Conservation (phyloP, 2,888 invertebrate genomes). For the Parthenolecanium corni region DNA sequence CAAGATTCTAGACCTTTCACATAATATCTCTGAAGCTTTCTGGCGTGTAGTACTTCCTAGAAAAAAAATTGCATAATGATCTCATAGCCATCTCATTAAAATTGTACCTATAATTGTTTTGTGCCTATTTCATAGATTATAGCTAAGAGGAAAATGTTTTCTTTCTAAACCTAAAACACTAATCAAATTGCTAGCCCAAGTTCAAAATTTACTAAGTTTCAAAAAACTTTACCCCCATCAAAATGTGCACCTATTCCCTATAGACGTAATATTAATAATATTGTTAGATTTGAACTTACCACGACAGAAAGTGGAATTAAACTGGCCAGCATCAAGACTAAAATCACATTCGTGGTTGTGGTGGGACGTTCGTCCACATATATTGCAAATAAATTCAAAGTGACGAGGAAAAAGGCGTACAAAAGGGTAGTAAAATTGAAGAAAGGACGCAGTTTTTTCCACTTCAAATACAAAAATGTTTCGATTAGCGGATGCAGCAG, state of each 20-base stretch:
- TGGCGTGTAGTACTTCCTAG: constrained; percentile 46
- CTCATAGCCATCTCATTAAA: no score
- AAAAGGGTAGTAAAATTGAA: constrained; percentile 45
- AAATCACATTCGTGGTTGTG: constrained; percentile 35
- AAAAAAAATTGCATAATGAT: no score
- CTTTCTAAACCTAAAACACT: no score
- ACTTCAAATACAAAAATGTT: constrained; percentile 47
- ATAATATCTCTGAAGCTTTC: constrained; percentile 43
- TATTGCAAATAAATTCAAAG: constrained; percentile 43
- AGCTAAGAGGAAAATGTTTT: no score
- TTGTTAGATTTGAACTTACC: constrained; percentile 40
- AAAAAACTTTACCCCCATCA: no score
- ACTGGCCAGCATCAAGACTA: background rate
- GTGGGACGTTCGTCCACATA: constrained; percentile 39
- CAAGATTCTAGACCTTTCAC: constrained; percentile 46
- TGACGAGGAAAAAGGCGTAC: constrained; percentile 43
- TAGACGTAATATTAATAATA: no score
- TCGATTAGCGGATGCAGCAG: constrained; percentile 48
- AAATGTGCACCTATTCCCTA: no score
- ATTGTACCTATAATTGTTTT: no score
- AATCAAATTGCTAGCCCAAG: no score
- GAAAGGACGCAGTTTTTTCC: constrained; percentile 45
- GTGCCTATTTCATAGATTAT: no score
- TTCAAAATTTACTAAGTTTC: no score
- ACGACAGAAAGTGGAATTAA: constrained; percentile 32